A percentile compares a stretch with the other conserved stretches of the same genome.
These are phyloP conservation scores for Phyto melanocephala DNA, from an alignment of 2,888 invertebrate species.

Conservation along the genomic window DNA sequence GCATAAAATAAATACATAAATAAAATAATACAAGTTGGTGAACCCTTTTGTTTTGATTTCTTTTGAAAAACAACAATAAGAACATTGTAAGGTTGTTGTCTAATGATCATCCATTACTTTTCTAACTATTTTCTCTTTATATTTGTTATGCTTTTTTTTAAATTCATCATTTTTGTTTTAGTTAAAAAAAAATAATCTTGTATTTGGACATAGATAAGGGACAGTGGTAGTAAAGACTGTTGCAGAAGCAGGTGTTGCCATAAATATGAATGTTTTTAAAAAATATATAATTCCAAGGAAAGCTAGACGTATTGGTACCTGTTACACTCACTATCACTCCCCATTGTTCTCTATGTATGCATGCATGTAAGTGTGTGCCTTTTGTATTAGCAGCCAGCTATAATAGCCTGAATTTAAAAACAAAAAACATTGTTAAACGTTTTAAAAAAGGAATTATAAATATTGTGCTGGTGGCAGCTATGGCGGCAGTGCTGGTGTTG, in stretches of 20 bases:
- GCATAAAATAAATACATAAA: too few relatives aligned
- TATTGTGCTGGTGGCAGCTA: neutral
- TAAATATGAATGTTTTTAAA: too few relatives aligned
- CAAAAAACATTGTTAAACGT: slow-evolving; percentile 55
- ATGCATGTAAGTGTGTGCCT: neutral
- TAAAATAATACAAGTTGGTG: too few relatives aligned
- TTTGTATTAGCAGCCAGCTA: neutral
- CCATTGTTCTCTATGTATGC: neutral
- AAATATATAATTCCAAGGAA: neutral
- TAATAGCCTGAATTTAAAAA: too few relatives aligned
- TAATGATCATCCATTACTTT: slow-evolving; percentile 44
- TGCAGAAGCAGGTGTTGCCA: slow-evolving; percentile 41
- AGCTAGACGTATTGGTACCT: slow-evolving; percentile 44
- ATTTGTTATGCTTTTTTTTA: too few relatives aligned
- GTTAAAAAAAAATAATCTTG: too few relatives aligned
- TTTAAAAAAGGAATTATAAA: slow-evolving; percentile 16
- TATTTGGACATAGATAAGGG: too few relatives aligned
- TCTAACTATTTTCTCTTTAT: too few relatives aligned
- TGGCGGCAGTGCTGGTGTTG: neutral
- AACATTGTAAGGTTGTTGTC: slow-evolving; percentile 42
- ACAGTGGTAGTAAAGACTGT: too few relatives aligned
- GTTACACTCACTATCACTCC: neutral
- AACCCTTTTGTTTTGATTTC: slow-evolving; percentile 36
- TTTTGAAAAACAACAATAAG: slow-evolving; percentile 9
- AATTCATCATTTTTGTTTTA: too few relatives aligned